Conservation (phyloP, 1,140 invertebrate species). For the Cyrtorhinus lividipennis region DNA sequence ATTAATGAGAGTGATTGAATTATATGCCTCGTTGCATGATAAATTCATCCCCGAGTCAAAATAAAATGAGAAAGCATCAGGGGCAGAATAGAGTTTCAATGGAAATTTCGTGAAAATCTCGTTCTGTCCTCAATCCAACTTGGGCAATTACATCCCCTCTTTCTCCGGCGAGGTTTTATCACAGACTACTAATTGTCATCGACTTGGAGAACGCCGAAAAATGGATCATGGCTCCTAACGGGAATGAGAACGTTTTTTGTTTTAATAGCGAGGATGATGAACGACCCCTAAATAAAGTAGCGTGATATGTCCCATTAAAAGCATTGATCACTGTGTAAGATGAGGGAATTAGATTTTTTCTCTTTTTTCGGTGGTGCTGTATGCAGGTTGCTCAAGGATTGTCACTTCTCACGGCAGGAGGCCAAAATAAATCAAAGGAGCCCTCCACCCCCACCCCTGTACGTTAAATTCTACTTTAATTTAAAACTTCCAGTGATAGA, state of each 20-base stretch:
- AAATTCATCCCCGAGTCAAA: too few relatives aligned
- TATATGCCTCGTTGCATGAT: too few relatives aligned
- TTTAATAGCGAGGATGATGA: conserved; percentile 12
- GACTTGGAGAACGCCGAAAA: background rate
- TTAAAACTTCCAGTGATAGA: background rate
- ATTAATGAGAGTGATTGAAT: too few relatives aligned
- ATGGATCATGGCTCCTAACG: background rate
- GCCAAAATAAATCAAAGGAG: conserved; percentile 5
- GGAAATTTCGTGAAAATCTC: too few relatives aligned
- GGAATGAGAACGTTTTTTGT: conserved; percentile 5
- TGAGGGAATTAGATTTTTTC: conserved; percentile 16
- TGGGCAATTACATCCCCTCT: background rate
- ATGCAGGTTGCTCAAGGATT: conserved; percentile 11
- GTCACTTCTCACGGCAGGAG: conserved; percentile 18
- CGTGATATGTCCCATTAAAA: conserved; percentile 20
- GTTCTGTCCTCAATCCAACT: background rate
- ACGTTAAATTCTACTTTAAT: conserved; percentile 7
- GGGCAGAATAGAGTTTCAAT: too few relatives aligned
- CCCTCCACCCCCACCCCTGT: too few relatives aligned
- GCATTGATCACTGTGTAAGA: conserved; percentile 14
- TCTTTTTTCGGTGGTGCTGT: conserved; percentile 10
- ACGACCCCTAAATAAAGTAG: conserved; percentile 16
- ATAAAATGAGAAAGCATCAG: too few relatives aligned
- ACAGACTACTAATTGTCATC: background rate
- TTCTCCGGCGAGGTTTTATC: background rate